Conservation (phyloP, 2,113 vertebrate genomes). For the Pimephales promelas region DNA sequence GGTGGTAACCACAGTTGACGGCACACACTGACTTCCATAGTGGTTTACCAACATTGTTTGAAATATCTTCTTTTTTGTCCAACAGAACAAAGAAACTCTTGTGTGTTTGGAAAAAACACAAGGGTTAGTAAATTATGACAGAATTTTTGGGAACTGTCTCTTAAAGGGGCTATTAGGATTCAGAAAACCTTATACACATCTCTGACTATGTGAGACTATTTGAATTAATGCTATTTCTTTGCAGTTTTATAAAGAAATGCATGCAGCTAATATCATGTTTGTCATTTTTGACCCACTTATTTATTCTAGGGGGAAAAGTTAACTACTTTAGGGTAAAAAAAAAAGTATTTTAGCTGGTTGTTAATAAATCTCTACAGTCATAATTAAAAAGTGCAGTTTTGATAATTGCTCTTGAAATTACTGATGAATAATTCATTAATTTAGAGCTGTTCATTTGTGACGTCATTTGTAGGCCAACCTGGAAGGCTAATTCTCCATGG, state of each 20-base stretch:
- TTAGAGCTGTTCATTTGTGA: not conserved
- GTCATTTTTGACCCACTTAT: not conserved
- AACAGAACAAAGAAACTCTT: no score
- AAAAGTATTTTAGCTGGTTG: not conserved
- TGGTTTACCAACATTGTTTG: no score
- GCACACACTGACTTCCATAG: no score
- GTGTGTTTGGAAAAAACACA: no score
- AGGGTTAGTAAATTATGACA: no score
- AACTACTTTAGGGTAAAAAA: not conserved
- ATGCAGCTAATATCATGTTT: not conserved
- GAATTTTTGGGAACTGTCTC: no score
- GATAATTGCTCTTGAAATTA: not conserved
- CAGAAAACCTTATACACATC: no score
- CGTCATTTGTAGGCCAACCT: not conserved
- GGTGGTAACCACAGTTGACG: no score
- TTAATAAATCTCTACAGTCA: not conserved
- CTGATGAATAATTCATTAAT: constrained; percentile 6
- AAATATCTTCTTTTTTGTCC: no score
- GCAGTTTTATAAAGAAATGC: not conserved
- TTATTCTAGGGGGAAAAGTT: not conserved
- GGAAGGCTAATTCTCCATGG: not conserved
- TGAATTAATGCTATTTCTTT: no score
- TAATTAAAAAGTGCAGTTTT: not conserved
- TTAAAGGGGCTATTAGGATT: no score
- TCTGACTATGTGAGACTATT: no score